Base-by-base conservation (phyloP, 2,797 vertebrate species). In the Mastacembelus armatus region DNA sequence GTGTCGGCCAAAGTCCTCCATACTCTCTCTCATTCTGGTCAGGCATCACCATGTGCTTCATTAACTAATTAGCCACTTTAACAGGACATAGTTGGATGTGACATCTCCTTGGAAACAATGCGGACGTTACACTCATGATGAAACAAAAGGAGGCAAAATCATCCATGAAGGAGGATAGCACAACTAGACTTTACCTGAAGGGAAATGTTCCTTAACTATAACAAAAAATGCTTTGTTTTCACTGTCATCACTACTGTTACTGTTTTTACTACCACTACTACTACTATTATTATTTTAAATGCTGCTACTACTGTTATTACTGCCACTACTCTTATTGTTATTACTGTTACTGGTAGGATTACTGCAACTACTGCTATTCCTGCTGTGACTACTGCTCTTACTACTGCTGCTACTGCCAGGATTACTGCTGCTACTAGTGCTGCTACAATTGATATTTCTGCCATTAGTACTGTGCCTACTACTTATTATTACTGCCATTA, bases 41-140 rank as follows among this genome's bases (percentile, higher is more conserved):
- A 7, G 12, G 30, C 43, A 16, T 58, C 38, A 7, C 63, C 49
- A 16, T 18, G 44, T 4, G 48, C 66, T 72, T 85, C 82, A 81
- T 85, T 71, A 82, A 62, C 76, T 85, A 82, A 85, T 82, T 77
- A 85, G 55, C 65, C 81, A 71, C 77, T 76, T 65, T 79, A 77
- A 84, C 76, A 76, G 77, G 55, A 82, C 74, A 57, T 61, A 55
- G 66, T 71, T 70, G 70, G 71, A 77, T 70, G 75, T 57, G 71
- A 61, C 59, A 83, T 89, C 74, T 85, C 85, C 77, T 81, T 86
- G 85, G 83, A 83, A 85, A 86, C 71, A 2, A 58, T 35, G 24
- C 32, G 66, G 45, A 51, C 75, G 70, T 67, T 44, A 58, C 26
- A 66, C 18, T 77, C 71, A 71, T 83, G 77, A 50, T 18, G 35